Evolutionary conservation across 2,797 vertebrate genomes (phyloP), one percentile per base, ranked within the genome.

Genomic region (Gambelia wislizenii): DNA sequence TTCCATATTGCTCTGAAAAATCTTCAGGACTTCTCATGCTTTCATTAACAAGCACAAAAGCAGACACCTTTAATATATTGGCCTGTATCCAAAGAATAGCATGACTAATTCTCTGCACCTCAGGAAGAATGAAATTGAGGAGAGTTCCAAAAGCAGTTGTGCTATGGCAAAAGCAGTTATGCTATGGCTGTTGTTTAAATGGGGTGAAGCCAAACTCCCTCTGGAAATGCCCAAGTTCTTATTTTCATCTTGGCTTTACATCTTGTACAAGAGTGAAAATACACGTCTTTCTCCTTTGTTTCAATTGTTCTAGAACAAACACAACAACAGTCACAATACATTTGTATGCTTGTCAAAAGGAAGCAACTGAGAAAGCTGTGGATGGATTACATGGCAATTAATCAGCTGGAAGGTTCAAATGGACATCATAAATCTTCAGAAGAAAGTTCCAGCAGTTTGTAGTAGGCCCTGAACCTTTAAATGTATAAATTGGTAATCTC

Each of bases 401-500:
- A 93, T 95, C 95, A 95, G 87, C 2, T 52, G 78, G 82, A 92
- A 92, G 84, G 87, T 94, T 94, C 90, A 93, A 86, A 91, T 0
- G 0, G 94, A 92, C 93, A 64, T 83, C 91, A 91, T 96, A 93
- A 90, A 93, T 96, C 91, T 76, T 91, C 84, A 88, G 92, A 93
- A 78, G 87, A 92, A 94, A 94, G 88, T 96, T 96, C 94, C 93
- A 91, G 76, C 91, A 83, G 42, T 94, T 93, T 91, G 61, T 95
- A 92, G 89, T 22, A 94, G 91, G 89, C 93, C 87, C 92, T 94
- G 90, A 91, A 90, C 70, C 89, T 74, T 91, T 78, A 81, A 94
- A 94, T 94, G 95, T 95, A 95, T 92, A 91, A 92, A 92, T 86
- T 87, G 85, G 77, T 93, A 93, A 95, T 94, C 83, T 91, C 91